These are phyloP conservation scores for Drosophila mulleri DNA, from an alignment of 2,888 invertebrate genomes.

Conservation along the genomic window DNA sequence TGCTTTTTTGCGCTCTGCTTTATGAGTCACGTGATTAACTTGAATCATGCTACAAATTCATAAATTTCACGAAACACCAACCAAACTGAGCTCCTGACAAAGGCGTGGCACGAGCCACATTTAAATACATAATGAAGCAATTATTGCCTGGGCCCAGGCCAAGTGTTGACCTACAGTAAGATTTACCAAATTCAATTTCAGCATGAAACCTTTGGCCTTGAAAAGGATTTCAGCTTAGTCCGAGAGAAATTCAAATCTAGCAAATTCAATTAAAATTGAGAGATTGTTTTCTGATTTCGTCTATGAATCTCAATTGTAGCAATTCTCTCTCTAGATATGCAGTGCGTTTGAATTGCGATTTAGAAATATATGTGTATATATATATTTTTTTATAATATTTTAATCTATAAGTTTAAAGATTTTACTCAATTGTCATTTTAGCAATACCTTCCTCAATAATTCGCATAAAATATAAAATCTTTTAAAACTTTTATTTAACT, in stretches of 20 bases:
- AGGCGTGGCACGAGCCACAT: conserved; percentile 21
- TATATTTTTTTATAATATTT: no score
- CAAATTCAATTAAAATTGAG: not conserved
- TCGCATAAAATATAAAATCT: no score
- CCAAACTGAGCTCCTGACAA: not conserved
- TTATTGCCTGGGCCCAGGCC: conserved; percentile 25
- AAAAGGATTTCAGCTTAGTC: not conserved
- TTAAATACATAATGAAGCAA: conserved; percentile 48
- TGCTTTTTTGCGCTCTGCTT: conserved; percentile 50
- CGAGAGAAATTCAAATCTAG: not conserved
- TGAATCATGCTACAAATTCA: conserved; percentile 74
- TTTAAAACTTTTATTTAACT: no score
- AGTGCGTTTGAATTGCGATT: not conserved
- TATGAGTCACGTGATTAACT: conserved; percentile 68
- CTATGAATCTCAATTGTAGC: not conserved
- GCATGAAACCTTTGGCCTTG: conserved; percentile 3
- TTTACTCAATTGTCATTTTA: no score
- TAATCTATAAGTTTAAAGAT: no score
- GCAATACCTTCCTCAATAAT: no score
- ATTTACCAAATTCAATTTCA: conserved; percentile 21
- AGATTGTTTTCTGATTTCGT: not conserved
- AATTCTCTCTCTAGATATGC: not conserved
- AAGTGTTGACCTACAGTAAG: conserved; percentile 17
- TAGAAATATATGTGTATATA: not conserved
- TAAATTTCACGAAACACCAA: conserved; percentile 64